phyloP scores from a whole-genome alignment of 2,797 vertebrate species.

The Lateolabrax maculatus region DNA sequence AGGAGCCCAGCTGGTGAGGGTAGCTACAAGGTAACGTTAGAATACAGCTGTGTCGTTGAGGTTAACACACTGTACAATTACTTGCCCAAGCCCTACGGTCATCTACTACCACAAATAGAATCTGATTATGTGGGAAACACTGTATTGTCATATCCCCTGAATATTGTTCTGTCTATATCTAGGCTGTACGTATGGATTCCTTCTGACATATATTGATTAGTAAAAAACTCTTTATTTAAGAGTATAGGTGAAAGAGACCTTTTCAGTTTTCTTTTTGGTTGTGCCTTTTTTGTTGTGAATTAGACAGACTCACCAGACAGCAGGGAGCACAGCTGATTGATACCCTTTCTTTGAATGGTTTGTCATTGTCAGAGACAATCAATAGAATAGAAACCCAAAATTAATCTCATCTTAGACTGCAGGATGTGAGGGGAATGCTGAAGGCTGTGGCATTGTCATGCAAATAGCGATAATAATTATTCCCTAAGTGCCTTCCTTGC shows the following conservation, averaged over 20 bases:
- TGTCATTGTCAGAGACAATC: conserved; percentile 65
- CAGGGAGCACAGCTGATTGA: conserved; percentile 33
- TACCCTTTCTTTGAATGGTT: conserved; percentile 37
- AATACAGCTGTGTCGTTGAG: too few relatives aligned
- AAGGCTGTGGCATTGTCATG: conserved; percentile 64
- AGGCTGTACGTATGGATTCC: background rate
- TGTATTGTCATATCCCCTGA: background rate
- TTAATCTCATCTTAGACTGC: conserved; percentile 48
- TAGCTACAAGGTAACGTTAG: too few relatives aligned
- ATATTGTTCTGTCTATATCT: background rate
- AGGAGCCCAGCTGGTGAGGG: too few relatives aligned
- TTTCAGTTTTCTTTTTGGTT: conserved; percentile 16
- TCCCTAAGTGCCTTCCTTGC: conserved; percentile 34
- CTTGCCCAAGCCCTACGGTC: too few relatives aligned
- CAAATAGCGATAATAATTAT: conserved; percentile 69
- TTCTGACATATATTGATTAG: background rate
- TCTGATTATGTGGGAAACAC: too few relatives aligned
- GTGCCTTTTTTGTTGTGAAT: conserved; percentile 11
- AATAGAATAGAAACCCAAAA: conserved; percentile 58
- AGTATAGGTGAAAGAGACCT: background rate
- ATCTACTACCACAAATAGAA: too few relatives aligned
- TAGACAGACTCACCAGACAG: conserved; percentile 20
- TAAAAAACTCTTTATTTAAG: conserved; percentile 11
- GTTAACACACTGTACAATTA: too few relatives aligned
- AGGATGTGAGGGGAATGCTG: conserved; percentile 41